Conservation (phyloP, 2,888 invertebrate genomes). For the Drosophila mulleri region DNA sequence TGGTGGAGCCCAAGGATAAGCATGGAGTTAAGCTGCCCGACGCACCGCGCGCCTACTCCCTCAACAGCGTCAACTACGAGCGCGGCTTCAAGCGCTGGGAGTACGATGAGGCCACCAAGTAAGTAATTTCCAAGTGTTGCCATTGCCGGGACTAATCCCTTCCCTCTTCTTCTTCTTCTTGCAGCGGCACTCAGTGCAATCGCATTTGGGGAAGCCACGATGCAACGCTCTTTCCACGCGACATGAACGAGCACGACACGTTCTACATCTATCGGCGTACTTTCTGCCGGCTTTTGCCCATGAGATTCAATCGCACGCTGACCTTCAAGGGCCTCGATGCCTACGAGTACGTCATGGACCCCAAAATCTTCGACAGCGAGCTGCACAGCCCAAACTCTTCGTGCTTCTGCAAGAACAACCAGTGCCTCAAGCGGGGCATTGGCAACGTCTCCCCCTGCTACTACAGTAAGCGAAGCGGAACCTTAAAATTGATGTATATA, state of each 20-base stretch:
- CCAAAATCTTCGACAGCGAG: conserved; percentile 87
- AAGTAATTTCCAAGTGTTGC: conserved; percentile 26
- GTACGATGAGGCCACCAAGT: conserved; percentile 83
- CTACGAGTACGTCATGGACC: conserved; percentile 87
- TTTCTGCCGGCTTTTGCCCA: conserved; percentile 90
- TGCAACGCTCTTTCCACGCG: conserved; percentile 89
- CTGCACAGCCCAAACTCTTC: conserved; percentile 87
- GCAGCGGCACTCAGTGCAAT: conserved; percentile 88
- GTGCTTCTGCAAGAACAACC: conserved; percentile 87
- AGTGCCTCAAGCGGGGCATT: conserved; percentile 87
- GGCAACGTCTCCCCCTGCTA: conserved; percentile 90
- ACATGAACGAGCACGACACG: conserved; percentile 86
- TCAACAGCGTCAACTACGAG: conserved; percentile 88
- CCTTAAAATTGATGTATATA: neutral
- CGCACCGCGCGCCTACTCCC: conserved; percentile 85
- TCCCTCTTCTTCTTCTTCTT: neutral
- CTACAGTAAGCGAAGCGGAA: conserved; percentile 86
- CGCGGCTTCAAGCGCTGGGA: conserved; percentile 90
- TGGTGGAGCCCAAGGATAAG: conserved; percentile 82
- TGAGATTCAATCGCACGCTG: conserved; percentile 85
- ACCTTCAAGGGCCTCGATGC: conserved; percentile 86
- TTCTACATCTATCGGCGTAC: conserved; percentile 90
- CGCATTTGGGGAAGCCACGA: conserved; percentile 89
- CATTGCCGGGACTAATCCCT: neutral
- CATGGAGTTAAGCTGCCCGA: conserved; percentile 56